phyloP scores from a whole-genome alignment of 2,888 invertebrate species.

The Drosophila paranaensis region DNA sequence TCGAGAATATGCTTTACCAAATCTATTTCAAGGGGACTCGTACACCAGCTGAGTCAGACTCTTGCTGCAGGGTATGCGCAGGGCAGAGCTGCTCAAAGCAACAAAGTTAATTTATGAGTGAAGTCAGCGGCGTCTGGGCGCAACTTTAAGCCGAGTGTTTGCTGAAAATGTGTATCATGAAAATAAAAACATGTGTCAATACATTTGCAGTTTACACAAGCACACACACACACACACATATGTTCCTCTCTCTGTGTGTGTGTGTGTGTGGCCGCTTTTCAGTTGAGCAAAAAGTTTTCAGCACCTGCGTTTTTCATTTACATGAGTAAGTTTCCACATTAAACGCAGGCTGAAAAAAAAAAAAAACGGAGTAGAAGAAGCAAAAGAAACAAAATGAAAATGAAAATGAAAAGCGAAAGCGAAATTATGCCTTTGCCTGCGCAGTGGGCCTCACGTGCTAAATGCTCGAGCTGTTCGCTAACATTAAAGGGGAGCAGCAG shows the following conservation, averaged over 20 bases:
- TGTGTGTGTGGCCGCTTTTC: conserved; percentile 35
- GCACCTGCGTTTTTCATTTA: conserved; percentile 76
- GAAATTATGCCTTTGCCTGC: conserved; percentile 63
- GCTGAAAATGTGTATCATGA: conserved; percentile 49
- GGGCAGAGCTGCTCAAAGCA: conserved; percentile 6
- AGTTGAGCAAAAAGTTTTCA: conserved; percentile 57
- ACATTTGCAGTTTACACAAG: conserved; percentile 30
- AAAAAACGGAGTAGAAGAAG: neutral
- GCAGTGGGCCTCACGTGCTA: conserved; percentile 23
- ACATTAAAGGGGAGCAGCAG: neutral
- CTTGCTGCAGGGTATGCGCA: neutral
- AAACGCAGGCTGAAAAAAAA: conserved; percentile 37
- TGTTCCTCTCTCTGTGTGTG: conserved; percentile 7
- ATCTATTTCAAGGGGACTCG: too few relatives aligned
- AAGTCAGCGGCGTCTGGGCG: conserved; percentile 16
- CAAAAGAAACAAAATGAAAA: conserved; percentile 27
- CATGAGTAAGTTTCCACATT: conserved; percentile 78
- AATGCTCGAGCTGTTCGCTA: conserved; percentile 1
- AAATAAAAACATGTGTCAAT: conserved; percentile 62
- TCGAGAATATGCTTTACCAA: neutral
- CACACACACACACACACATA: neutral
- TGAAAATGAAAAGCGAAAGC: conserved; percentile 52
- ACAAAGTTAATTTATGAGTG: conserved; percentile 65
- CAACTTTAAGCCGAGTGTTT: conserved; percentile 46
- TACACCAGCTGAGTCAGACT: too few relatives aligned